Base-by-base conservation (phyloP, 2,797 vertebrate species). In the Sylvilagus floridanus region DNA sequence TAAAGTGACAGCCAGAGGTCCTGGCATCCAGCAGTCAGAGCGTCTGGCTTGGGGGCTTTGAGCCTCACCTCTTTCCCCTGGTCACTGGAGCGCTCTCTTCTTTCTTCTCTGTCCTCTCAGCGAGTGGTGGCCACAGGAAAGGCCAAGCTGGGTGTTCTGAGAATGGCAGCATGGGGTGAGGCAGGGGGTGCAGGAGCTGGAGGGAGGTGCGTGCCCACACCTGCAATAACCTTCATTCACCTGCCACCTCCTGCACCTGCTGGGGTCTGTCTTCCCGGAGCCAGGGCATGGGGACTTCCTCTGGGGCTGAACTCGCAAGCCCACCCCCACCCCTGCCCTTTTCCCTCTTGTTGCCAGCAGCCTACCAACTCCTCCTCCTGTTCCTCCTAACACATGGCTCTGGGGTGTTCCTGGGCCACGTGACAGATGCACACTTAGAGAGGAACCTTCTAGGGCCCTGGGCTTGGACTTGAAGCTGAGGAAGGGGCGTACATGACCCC, bases 231-330 rank as follows among this genome's bases (percentile, higher is more conserved):
- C 10, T 2, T 13, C 75, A 11, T 3, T 0, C 66, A 12, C 22
- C 28, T 17, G 35, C 62, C 71, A 0, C 0, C 37, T 26, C 16
- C 76, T 0, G 3, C 3, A 16, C 13, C 35, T 5, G 2, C n/a
- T 7, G 1, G 42, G 3, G 28, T 50, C 50, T 22, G 42, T 35
- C 78, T 60, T 65, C n/a, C 37, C 3, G 0, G 69, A 30, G 37
- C 77, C 4, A 1, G 8, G 16, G 35, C 22, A 0, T 12, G 0
- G 4, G 4, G 9, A 19, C 32, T 19, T 65, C 37, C 71, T 60
- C n/a, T 3, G 42, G 26, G 47, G 79, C 32, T 22, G 57, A 78
- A 26, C 7, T 37, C 5, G 65, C 73, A 30, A 32, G 1, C 14
- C 9, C 28, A 2, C 4, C 30, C 37, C 9, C 4, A 62, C 2